Percentiles rank a stretch among this genome's conserved stretches.
Conservation (phyloP, 2,113 vertebrate species). For the Uria aalge region DNA sequence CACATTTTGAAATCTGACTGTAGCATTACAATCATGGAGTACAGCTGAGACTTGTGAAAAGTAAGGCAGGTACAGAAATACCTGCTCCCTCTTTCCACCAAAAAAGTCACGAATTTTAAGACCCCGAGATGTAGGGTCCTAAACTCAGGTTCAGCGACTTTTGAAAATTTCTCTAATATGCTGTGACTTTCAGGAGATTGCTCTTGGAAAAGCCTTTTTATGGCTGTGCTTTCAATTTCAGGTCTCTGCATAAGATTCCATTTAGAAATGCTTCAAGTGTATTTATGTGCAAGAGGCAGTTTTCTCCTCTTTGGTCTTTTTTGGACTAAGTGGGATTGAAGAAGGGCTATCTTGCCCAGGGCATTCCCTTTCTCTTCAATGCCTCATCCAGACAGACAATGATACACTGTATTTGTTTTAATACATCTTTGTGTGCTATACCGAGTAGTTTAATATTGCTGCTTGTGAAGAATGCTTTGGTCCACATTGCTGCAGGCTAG, state of each 20-base stretch:
- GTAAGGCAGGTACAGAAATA: background rate
- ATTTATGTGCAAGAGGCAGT: constrained; percentile 30
- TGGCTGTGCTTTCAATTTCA: constrained; percentile 12
- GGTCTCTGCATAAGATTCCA: constrained; percentile 19
- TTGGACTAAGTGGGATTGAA: background rate
- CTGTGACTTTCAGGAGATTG: constrained; percentile 32
- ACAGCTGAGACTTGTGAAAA: background rate
- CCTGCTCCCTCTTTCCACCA: background rate
- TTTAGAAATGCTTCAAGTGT: constrained; percentile 12
- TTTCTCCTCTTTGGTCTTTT: constrained; percentile 24
- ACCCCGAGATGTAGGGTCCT: background rate
- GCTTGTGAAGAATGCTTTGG: constrained; percentile 2
- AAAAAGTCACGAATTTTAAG: background rate
- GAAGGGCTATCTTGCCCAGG: background rate
- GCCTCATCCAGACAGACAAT: background rate
- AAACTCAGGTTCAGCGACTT: background rate
- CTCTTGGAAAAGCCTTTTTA: constrained; percentile 29
- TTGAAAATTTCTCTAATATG: background rate
- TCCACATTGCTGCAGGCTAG: constrained; percentile 30
- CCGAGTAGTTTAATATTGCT: constrained; percentile 1
- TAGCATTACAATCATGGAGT: background rate
- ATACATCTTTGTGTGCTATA: constrained; percentile 15
- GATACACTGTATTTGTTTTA: constrained; percentile 37
- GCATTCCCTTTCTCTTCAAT: constrained; percentile 8
- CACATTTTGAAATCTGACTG: background rate